Conservation (phyloP, 2,888 invertebrate genomes). For the Orthonevra nobilis region DNA sequence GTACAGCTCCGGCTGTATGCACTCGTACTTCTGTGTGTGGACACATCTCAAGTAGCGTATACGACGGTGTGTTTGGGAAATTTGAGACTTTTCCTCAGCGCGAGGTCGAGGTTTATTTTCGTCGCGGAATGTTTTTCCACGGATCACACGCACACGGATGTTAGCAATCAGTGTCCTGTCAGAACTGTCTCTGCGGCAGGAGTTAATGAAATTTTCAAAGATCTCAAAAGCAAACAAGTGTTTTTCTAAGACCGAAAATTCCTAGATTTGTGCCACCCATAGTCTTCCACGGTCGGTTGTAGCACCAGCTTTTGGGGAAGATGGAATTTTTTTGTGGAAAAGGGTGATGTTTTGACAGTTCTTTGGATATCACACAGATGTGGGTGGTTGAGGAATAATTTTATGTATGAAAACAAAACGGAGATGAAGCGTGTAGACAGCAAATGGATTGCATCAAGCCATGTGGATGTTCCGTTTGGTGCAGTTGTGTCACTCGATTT, state of each 20-base stretch:
- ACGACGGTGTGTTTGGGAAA: slow-evolving; percentile 39
- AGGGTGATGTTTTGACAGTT: slow-evolving; percentile 69
- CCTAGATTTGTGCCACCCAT: slow-evolving; percentile 56
- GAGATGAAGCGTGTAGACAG: slow-evolving; percentile 15
- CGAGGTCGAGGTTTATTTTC: slow-evolving; percentile 65
- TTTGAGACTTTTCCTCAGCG: slow-evolving; percentile 62
- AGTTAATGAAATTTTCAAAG: slow-evolving; percentile 64
- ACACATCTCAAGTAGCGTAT: no score
- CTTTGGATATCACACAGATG: slow-evolving; percentile 54
- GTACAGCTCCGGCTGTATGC: no score
- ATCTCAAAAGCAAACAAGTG: slow-evolving; percentile 58
- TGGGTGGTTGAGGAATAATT: slow-evolving; percentile 3
- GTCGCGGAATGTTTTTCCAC: slow-evolving; percentile 64
- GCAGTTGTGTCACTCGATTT: slow-evolving; percentile 60
- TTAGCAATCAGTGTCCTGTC: slow-evolving; percentile 66
- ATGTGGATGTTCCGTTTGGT: background rate
- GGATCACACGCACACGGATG: slow-evolving; percentile 49
- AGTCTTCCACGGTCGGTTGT: slow-evolving; percentile 12
- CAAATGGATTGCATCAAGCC: slow-evolving; percentile 22
- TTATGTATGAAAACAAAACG: slow-evolving; percentile 23
- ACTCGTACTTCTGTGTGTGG: slow-evolving; percentile 21
- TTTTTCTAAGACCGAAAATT: slow-evolving; percentile 62
- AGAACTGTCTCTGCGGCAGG: slow-evolving; percentile 37
- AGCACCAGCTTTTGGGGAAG: background rate
- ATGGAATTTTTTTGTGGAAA: slow-evolving; percentile 16